phyloP scores from a whole-genome alignment of 1,140 invertebrate genomes.

The Cherax quadricarinatus region DNA sequence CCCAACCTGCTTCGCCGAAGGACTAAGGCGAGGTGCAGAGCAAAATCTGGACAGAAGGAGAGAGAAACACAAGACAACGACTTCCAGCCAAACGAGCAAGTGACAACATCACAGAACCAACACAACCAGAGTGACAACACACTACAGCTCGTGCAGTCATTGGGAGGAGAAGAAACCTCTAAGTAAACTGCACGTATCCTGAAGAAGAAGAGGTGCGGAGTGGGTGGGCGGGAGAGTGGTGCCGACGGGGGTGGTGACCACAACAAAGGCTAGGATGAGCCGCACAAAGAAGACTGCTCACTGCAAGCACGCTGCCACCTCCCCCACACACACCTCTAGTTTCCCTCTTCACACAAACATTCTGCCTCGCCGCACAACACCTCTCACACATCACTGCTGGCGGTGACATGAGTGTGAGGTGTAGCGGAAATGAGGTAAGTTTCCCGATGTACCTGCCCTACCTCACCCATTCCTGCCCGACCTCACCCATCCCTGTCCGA shows the following conservation, averaged over 20 bases:
- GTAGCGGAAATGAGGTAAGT: neutral
- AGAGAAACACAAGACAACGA: neutral
- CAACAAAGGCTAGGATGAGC: slow-evolving; percentile 26
- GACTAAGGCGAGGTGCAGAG: neutral
- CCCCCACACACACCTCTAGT: neutral
- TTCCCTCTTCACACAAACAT: neutral
- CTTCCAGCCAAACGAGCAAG: no score
- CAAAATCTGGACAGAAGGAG: neutral
- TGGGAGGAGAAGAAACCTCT: no score
- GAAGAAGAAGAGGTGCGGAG: neutral
- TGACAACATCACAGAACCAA: no score
- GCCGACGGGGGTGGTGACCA: slow-evolving; percentile 20
- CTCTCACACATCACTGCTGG: neutral
- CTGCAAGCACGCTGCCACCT: slow-evolving; percentile 39
- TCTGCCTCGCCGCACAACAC: neutral
- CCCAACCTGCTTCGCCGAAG: neutral
- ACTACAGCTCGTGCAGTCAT: no score
- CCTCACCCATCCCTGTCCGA: neutral
- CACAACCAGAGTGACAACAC: no score
- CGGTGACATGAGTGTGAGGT: neutral
- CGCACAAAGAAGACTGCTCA: slow-evolving; percentile 29
- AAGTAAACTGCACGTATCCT: no score
- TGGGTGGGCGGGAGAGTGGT: neutral
- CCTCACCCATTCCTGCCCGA: neutral
- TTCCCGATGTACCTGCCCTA: neutral